Evolutionary conservation across 2,113 vertebrate species (phyloP), one percentile per base, ranked within the genome.

Genomic region (Gallinago paraguaiae): DNA sequence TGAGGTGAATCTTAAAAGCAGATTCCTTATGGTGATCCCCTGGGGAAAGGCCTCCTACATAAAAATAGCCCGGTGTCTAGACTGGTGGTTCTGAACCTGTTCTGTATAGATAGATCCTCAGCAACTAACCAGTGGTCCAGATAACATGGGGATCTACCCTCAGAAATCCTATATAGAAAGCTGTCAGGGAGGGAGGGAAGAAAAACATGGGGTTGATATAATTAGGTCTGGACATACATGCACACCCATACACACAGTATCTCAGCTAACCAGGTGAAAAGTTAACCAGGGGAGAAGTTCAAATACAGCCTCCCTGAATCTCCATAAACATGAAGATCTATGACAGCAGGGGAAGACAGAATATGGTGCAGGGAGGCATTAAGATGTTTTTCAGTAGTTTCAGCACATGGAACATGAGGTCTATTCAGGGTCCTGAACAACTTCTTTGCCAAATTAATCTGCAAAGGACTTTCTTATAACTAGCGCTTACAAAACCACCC

Each of bases 401-500:
- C 89, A 75, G 82, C 82, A 86, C 67, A 88, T 60, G 60, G 74
- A 89, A 35, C 74, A 41, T 50, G 63, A 74, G 68, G 41, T 89
- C 95, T 94, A 41, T 69, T 95, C 76, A 86, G 87, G 85, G 60
- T 88, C 85, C 79, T 70, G 45, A 81, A 80, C 71, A 93, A 92
- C 89, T 88, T 95, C 95, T 95, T 95, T 94, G 72, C 68, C 91
- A 95, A 97, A 89, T 90, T 92, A 63, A 88, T 86, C 81, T 95
- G 90, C 96, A 81, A 96, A 94, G 60, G 92, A 97, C 82, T 88
- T 94, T 82, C 71, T 90, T 72, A 60, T 17, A 20, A 84, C 53
- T 82, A 91, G 83, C 93, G 91, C 84, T 96, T 79, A 93, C 94
- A 93, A 95, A 94, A 90, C 41, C 80, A 84, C n/a, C n/a, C 57